These are phyloP conservation scores for Bergia sp. DNA, from an alignment of 92 coral and sea anemone species.

Conservation along the genomic window DNA sequence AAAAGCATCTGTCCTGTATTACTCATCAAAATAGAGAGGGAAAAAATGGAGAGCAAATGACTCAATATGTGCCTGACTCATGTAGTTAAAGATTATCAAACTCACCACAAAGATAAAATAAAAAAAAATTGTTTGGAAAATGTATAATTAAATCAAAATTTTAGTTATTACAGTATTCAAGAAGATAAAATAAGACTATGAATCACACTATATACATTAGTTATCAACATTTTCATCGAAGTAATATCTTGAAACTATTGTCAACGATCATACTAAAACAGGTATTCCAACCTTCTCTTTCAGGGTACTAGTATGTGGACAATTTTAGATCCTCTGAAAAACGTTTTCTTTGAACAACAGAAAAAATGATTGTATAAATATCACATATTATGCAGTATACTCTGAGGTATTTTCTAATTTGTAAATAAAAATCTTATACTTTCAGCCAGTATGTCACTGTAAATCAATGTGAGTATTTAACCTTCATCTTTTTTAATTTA, in stretches of 20 bases:
- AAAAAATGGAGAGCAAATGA: not conserved
- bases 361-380: not conserved
- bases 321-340: not conserved
- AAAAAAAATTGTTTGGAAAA: not conserved
- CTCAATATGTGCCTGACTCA: not conserved
- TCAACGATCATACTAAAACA: not conserved
- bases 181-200: not conserved
- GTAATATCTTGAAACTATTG: not conserved
- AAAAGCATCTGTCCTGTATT: not conserved
- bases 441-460: not conserved
- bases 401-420: not conserved
- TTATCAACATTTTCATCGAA: not conserved
- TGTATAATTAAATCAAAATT: too few species aligned
- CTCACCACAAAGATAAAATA: not conserved
- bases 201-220: not conserved
- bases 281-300: not conserved
- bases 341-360: not conserved
- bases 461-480: not conserved
- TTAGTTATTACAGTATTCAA: not conserved
- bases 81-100: not conserved
- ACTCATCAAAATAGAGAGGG: not conserved
- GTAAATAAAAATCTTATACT: not conserved
- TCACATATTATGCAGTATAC: not conserved
- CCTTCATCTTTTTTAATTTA: slow-evolving; percentile 16
- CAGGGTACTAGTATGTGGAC: not conserved